Percentiles rank a stretch among this genome's conserved stretches.
phyloP scores from a whole-genome alignment of 2,113 vertebrate species.

The Pseudorectes ferrugineus region DNA sequence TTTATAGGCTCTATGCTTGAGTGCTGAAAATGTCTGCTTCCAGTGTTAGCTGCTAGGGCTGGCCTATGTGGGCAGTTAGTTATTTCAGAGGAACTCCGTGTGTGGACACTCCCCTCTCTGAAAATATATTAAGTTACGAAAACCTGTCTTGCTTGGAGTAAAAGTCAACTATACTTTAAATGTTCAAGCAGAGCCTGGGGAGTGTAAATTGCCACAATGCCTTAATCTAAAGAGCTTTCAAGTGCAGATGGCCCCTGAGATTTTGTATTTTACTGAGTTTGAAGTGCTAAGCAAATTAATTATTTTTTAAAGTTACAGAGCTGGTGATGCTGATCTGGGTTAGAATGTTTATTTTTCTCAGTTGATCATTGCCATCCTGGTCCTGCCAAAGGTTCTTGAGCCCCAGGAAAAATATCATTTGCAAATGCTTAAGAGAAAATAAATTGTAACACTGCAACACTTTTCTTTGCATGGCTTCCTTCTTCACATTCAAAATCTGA shows the following conservation, averaged over 20 bases:
- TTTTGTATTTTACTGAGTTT: not conserved
- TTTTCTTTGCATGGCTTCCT: not conserved
- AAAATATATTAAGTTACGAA: not conserved
- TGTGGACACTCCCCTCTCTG: not conserved
- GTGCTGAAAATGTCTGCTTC: not conserved
- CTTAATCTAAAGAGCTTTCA: slow-evolving; percentile 1
- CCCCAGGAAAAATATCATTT: not conserved
- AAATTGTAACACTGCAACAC: not conserved
- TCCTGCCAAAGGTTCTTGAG: not conserved
- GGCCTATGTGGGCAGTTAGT: not conserved
- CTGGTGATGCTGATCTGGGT: not conserved
- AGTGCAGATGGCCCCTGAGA: not conserved
- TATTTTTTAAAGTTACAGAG: not conserved
- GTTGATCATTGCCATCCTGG: not conserved
- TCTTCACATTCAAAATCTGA: not conserved
- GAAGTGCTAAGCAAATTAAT: not conserved
- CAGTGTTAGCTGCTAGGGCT: not conserved
- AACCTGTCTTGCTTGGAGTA: not conserved
- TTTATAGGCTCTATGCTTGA: not conserved
- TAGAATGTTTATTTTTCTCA: not conserved
- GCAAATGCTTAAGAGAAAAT: not conserved
- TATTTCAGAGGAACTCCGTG: not conserved
- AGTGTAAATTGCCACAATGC: not conserved
- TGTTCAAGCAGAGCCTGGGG: not conserved
- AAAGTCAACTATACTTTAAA: not conserved